Evolutionary conservation across 2,797 vertebrate genomes (phyloP).

Genomic region (Bucorvus abyssinicus): DNA sequence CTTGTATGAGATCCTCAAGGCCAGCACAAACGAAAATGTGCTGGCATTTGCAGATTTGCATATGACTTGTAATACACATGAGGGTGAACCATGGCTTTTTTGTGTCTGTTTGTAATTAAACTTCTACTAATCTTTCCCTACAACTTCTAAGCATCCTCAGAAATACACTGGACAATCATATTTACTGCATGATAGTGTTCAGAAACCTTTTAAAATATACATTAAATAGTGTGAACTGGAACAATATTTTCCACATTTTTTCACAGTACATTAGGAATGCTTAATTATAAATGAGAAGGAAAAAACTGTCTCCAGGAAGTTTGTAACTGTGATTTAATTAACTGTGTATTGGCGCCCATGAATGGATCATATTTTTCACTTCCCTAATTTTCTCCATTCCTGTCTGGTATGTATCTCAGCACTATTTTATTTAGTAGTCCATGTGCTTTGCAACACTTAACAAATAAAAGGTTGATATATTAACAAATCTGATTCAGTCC

Average conservation of each 20-base stretch:
- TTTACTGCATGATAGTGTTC: constrained; percentile 22
- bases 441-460: constrained; percentile 23
- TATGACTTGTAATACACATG: not conserved
- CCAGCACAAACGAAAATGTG: not conserved
- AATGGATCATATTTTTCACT: not conserved
- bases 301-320: constrained; percentile 25
- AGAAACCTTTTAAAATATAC: constrained; percentile 43
- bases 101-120: not conserved
- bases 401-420: constrained; percentile 2
- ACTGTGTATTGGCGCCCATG: not conserved
- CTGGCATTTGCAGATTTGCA: not conserved
- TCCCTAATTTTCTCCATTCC: constrained; percentile 49
- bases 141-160: not conserved
- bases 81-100: not conserved
- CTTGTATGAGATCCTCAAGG: not conserved
- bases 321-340: constrained; percentile 36
- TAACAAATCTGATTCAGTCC: constrained; percentile 25
- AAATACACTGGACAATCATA: constrained; percentile 44
- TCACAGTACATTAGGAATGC: not conserved
- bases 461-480: constrained; percentile 50
- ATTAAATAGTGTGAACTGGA: not conserved
- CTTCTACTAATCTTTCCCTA: not conserved
- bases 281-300: constrained; percentile 42
- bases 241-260: constrained; percentile 36
- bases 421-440: constrained; percentile 20